These are phyloP conservation scores for Phodopus roborovskii DNA, from an alignment of 2,113 vertebrate genomes.

Conservation along the genomic window DNA sequence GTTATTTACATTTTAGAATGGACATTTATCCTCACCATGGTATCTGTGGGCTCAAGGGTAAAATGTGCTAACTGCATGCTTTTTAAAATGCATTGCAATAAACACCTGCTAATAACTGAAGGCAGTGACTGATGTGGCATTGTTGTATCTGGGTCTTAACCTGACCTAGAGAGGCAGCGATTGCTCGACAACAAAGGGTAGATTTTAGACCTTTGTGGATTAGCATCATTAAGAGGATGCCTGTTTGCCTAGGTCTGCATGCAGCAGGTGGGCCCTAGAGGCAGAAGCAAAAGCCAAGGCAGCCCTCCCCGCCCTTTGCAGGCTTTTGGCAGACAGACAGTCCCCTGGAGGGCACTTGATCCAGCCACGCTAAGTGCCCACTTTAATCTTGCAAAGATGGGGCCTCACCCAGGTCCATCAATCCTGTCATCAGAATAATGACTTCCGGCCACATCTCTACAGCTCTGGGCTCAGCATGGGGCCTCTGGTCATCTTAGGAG, in stretches of 20 bases:
- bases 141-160: neutral
- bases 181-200: rapidly evolving
- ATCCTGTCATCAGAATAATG: neutral
- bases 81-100: slow-evolving; percentile 14
- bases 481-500: neutral
- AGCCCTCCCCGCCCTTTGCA: neutral
- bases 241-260: neutral
- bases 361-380: neutral
- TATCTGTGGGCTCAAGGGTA: neutral
- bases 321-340: neutral
- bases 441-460: neutral
- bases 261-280: neutral
- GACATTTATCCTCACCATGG: neutral
- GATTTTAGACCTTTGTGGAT: neutral
- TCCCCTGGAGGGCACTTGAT: neutral
- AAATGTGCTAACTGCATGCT: neutral
- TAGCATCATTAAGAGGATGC: neutral
- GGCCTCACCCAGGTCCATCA: neutral
- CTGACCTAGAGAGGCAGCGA: neutral
- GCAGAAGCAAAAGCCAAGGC: neutral
- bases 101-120: neutral
- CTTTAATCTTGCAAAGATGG: neutral
- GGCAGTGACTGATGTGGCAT: neutral
- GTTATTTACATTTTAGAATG: neutral
- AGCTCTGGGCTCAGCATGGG: neutral